Percentiles rank a stretch among this genome's conserved stretches.
These are phyloP conservation scores for Eristalinus aeneus DNA, from an alignment of 2,888 invertebrate species.

Conservation along the genomic window DNA sequence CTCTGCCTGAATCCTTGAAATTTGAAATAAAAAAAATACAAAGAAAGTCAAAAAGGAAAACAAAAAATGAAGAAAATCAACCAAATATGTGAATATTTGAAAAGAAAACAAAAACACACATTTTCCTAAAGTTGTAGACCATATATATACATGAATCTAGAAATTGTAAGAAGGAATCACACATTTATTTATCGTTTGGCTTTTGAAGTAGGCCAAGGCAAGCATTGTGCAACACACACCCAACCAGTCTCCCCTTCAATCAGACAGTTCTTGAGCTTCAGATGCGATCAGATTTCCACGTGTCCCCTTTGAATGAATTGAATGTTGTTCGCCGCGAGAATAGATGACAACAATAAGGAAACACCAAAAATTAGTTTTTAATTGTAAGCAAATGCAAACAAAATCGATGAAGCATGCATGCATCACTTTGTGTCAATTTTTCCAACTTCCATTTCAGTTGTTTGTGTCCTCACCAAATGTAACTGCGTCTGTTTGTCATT, in stretches of 20 bases:
- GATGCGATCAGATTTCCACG: background rate
- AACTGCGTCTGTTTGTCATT: background rate
- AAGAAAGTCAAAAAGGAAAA: background rate
- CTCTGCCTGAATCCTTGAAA: slow-evolving; percentile 58
- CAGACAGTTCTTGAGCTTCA: background rate
- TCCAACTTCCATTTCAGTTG: background rate
- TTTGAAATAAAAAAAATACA: slow-evolving; percentile 21
- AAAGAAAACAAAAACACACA: background rate
- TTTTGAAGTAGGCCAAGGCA: slow-evolving; percentile 53
- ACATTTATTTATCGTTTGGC: slow-evolving; percentile 3
- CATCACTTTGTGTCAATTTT: background rate
- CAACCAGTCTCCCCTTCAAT: background rate
- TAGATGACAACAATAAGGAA: slow-evolving; percentile 72
- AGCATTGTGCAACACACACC: slow-evolving; percentile 29
- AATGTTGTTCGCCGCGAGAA: slow-evolving; percentile 10
- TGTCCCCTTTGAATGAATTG: background rate
- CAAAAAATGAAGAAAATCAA: slow-evolving; percentile 8
- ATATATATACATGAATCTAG: slow-evolving; percentile 21
- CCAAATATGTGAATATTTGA: slow-evolving; percentile 12
- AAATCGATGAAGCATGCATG: background rate
- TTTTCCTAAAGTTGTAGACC: slow-evolving; percentile 28
- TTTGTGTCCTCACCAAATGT: background rate
- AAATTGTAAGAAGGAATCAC: slow-evolving; percentile 14
- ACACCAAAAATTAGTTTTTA: slow-evolving; percentile 57
- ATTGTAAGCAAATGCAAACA: slow-evolving; percentile 64